phyloP scores from a whole-genome alignment of 1,140 invertebrate species.

The Halyomorpha halys region DNA sequence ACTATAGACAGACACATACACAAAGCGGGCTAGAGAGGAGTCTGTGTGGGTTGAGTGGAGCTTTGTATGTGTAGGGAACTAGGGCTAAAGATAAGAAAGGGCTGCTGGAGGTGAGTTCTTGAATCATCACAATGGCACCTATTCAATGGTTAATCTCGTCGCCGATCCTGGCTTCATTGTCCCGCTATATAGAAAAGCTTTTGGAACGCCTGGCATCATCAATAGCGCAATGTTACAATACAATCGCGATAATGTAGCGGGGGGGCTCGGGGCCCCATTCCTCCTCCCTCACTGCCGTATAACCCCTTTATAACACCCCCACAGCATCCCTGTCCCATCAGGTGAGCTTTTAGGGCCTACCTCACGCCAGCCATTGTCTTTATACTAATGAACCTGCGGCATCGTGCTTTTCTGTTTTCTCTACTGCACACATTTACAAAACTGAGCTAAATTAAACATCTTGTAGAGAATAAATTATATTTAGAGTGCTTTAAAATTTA shows the following conservation, averaged over 20 bases:
- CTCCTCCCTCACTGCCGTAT: background rate
- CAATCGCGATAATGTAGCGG: slow-evolving; percentile 32
- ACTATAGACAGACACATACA: too few species aligned
- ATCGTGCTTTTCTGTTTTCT: too few species aligned
- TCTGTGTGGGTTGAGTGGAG: slow-evolving; percentile 8
- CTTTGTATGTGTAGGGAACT: slow-evolving; percentile 7
- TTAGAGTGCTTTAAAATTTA: too few species aligned
- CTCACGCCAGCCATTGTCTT: too few species aligned
- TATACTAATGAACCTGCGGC: too few species aligned
- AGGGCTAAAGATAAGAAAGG: slow-evolving; percentile 17
- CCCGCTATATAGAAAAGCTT: slow-evolving; percentile 32
- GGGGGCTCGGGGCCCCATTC: background rate
- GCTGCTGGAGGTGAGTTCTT: slow-evolving; percentile 26
- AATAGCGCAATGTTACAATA: slow-evolving; percentile 33
- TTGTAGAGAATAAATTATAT: too few species aligned
- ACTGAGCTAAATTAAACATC: too few species aligned
- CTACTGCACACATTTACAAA: too few species aligned
- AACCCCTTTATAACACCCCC: slow-evolving; percentile 10
- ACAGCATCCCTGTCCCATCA: background rate
- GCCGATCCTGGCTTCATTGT: slow-evolving; percentile 32
- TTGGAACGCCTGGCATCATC: slow-evolving; percentile 32
- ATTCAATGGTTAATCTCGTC: slow-evolving; percentile 32
- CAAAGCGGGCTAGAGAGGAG: background rate
- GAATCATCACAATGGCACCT: slow-evolving; percentile 32
- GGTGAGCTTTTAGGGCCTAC: too few species aligned